Evolutionary conservation across 2,888 invertebrate genomes (phyloP).

Genomic region (Spatulosminthurus flaviceps): DNA sequence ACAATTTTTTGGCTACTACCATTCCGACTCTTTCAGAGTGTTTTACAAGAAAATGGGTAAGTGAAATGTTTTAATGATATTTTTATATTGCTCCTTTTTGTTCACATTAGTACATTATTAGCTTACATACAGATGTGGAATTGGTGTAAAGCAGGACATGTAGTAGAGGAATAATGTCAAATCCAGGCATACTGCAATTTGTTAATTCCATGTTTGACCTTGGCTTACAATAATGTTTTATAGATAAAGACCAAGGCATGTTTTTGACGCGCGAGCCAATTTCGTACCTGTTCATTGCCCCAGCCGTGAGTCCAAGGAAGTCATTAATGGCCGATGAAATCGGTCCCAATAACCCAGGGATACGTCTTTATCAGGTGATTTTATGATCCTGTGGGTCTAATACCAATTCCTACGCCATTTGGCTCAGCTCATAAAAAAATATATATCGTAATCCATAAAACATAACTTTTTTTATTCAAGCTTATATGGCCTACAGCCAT

Average conservation of each 20-base stretch:
- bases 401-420: too few relatives aligned
- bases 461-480: too few relatives aligned
- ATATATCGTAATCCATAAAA: too few relatives aligned
- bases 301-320: slow-evolving; percentile 87
- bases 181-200: too few relatives aligned
- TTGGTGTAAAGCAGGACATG: too few relatives aligned
- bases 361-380: slow-evolving; percentile 75
- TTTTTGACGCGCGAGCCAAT: slow-evolving; percentile 73
- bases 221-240: too few relatives aligned
- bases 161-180: too few relatives aligned
- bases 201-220: too few relatives aligned
- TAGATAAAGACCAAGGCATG: slow-evolving; percentile 63
- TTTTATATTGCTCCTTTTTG: neutral
- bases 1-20: slow-evolving; percentile 92
- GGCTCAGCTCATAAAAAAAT: too few relatives aligned
- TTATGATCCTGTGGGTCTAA: too few relatives aligned
- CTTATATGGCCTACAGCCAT: too few relatives aligned
- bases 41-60: slow-evolving; percentile 82
- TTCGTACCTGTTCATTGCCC: slow-evolving; percentile 85
- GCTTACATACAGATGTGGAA: too few relatives aligned
- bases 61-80: slow-evolving; percentile 60
- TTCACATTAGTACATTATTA: neutral
- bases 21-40: slow-evolving; percentile 88
- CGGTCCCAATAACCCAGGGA: slow-evolving; percentile 68
- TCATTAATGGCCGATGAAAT: slow-evolving; percentile 73